Percentiles rank a stretch among this genome's conserved stretches.
Evolutionary conservation across 2,797 vertebrate genomes (phyloP).

Genomic region (Mus caroli): DNA sequence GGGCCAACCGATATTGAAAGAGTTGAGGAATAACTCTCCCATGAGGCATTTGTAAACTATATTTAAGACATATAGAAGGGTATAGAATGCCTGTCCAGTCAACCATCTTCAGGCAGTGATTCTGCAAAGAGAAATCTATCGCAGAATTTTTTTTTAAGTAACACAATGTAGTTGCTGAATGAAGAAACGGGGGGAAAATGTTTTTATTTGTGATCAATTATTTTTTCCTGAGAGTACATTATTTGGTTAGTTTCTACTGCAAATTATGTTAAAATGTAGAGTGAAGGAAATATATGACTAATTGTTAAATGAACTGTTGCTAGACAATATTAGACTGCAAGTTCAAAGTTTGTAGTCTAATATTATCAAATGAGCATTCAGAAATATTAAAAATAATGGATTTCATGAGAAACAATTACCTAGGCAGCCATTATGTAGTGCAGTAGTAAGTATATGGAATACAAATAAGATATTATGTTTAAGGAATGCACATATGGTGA

Average conservation of each 20-base stretch:
- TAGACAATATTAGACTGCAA: not conserved
- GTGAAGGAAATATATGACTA: not conserved
- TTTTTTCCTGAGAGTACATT: constrained; percentile 10
- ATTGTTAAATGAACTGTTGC: not conserved
- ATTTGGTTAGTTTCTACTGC: not conserved
- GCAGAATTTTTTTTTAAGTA: not conserved
- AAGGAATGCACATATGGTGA: not conserved
- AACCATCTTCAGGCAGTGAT: not conserved
- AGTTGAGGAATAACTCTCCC: constrained; percentile 1
- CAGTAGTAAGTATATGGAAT: not conserved
- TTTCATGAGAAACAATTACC: not conserved
- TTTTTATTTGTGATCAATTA: not conserved
- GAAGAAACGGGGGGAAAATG: not conserved
- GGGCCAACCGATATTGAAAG: not conserved
- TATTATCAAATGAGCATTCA: constrained; percentile 4
- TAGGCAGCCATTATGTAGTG: not conserved
- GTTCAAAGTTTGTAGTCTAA: not conserved
- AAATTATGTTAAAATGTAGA: not conserved
- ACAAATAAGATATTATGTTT: not conserved
- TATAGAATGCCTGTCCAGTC: not conserved
- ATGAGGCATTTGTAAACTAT: not conserved
- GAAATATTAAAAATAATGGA: constrained; percentile 1
- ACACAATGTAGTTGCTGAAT: not conserved
- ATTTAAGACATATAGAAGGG: not conserved
- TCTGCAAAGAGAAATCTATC: not conserved